Evolutionary conservation across 1,140 invertebrate species (phyloP), one percentile per base, ranked within the genome.

Genomic region (Monomorium pharaonis): DNA sequence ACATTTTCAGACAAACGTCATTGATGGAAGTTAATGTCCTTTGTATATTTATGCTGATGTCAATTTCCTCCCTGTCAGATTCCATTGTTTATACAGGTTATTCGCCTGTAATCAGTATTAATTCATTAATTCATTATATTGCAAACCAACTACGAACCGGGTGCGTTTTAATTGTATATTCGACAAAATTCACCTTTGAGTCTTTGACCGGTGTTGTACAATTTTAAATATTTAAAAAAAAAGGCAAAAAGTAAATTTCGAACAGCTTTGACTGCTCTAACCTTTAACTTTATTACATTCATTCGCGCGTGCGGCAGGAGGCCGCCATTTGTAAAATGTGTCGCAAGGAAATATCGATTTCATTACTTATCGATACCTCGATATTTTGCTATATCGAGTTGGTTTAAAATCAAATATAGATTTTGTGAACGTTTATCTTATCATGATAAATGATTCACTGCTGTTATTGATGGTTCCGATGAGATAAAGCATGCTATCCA

Each of bases 1-100:
- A 93, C 93, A 94, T 90, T 74, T 92, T 90, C 21, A 56, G 24
- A 37, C 86, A 80, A 27, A 91, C 47, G 3, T 88, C 60, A 33
- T 91, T 83, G 65, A 94, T 93, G 21, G 83, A 30, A 7, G 49
- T 0, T 24, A 94, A 70, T 16, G 67, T 76, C 7, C 87, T 84
- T 33, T 89, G 86, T 47, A 93, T 91, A 86, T 89, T 67, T 33
- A 67, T 27, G 67, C 84, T 60, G 18, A 89, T 12, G 18, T 89
- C 24, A 21, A 21, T 24, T 6, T 88, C 88, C 10, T 24, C 4
- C 0, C 12, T 9, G 0, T 67, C 18, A 24, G 76, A 70, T 14
- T 5, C 62, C 56, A 60, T 56, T 74, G 70, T 3, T n/a, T 76
- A n/a, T 10, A 27, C 14, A 47, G 6, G 6, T 65, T 65, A 6